These are phyloP conservation scores for Drosophila saltans DNA, from an alignment of 1,140 invertebrate genomes.

Conservation along the genomic window DNA sequence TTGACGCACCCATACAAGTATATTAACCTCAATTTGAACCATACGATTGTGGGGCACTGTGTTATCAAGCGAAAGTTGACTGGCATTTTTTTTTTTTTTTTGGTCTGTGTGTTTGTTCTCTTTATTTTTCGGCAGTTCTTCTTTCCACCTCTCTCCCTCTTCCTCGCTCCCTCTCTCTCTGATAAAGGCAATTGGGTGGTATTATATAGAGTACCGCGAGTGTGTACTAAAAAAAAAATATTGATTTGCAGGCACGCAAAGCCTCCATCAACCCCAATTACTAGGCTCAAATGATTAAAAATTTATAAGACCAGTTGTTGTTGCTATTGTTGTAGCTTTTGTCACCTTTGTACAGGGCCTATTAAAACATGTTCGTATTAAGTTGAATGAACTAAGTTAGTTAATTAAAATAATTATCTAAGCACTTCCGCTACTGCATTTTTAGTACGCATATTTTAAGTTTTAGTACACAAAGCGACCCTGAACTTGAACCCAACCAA, in stretches of 20 bases:
- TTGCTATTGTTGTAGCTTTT: background rate
- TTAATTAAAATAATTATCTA: constrained; percentile 54
- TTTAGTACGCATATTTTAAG: constrained; percentile 41
- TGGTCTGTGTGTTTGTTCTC: no score
- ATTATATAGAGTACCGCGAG: background rate
- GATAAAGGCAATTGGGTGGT: constrained; percentile 28
- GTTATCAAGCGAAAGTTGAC: constrained; percentile 70
- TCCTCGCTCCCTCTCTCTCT: constrained; percentile 6
- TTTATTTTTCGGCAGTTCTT: constrained; percentile 11
- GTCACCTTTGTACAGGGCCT: background rate
- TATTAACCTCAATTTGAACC: constrained; percentile 78
- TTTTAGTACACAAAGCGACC: constrained; percentile 36
- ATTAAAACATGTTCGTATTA: constrained; percentile 14
- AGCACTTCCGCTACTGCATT: constrained; percentile 44
- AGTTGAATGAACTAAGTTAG: constrained; percentile 41
- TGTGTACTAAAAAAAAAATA: constrained; percentile 9
- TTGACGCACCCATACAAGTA: constrained; percentile 37
- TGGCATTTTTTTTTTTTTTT: constrained; percentile 40
- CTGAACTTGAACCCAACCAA: constrained; percentile 66
- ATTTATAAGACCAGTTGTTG: background rate
- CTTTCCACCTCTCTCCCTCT: background rate
- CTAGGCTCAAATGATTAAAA: background rate
- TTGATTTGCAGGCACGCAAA: constrained; percentile 47
- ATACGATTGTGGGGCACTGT: constrained; percentile 77
- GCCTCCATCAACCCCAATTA: constrained; percentile 48